Evolutionary conservation across 2,888 invertebrate species (phyloP), one percentile per base, ranked within the genome.

Genomic region (Scelioninae gen. 1): DNA sequence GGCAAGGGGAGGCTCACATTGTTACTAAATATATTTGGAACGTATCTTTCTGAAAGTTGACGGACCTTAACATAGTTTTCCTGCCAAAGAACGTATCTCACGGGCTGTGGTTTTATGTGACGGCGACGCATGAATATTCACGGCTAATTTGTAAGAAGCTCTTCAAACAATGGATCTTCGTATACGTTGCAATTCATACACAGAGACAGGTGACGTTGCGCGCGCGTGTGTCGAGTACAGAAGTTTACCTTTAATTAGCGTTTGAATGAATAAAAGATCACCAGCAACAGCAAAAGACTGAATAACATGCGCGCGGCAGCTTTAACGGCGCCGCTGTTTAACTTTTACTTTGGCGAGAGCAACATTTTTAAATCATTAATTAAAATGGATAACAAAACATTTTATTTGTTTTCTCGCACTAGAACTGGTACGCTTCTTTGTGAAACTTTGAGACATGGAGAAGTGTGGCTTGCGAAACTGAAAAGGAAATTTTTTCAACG

Each of bases 121-220:
- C 74, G 78, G 75, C 63, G 75, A 75, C 78, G 86, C 88, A 90
- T 90, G 90, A 91, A 91, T 92, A 91, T 92, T 91, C 91, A 91
- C 90, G 87, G 88, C 87, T 91, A 91, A 91, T 91, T 91, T 90
- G 90, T 92, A 91, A 90, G 89, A 88, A 91, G 88, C 89, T 90
- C 88, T 87, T 86, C 88, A 90, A 90, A 91, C 90, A 90, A 87
- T 87, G 88, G 85, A 83, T 84, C 84, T 79, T 79, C 83, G 82
- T 83, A 82, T 75, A 79, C 55, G 79, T 81, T 75, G 84, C 77
- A 81, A 74, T 63, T 77, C 84, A 84, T 84, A 75, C 75, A 81
- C 77, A 75, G 69, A 31, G 79, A 76, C 76, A 72, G 79, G 68
- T 79, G 72, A 81, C 75, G 76, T 76, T 58, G 65, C 62, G 81